Conservation (phyloP, 2,888 invertebrate genomes). For the Helobdella robusta region DNA sequence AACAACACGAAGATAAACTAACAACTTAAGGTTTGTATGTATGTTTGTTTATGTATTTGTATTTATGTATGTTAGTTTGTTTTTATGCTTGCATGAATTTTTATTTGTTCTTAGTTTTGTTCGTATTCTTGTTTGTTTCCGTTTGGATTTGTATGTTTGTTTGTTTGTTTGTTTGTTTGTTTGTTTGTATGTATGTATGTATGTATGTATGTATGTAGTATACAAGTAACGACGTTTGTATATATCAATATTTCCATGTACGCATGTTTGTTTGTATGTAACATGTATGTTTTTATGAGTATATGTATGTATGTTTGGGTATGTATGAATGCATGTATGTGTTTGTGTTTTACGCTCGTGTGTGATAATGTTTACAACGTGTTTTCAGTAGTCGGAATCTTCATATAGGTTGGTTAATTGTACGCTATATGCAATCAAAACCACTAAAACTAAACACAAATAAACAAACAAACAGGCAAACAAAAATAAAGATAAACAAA, state of each 20-base stretch:
- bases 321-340: constrained; percentile 1
- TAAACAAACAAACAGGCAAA: too few relatives aligned
- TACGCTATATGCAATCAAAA: too few relatives aligned
- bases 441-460: too few relatives aligned
- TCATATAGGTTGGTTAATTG: too few relatives aligned
- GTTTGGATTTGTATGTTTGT: not conserved
- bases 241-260: not conserved
- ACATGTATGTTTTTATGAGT: not conserved
- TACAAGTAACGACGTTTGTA: not conserved
- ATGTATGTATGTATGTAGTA: constrained; percentile 9
- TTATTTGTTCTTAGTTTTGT: not conserved
- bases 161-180: not conserved
- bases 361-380: too few relatives aligned
- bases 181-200: not conserved
- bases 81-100: not conserved
- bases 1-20: too few relatives aligned
- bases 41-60: not conserved
- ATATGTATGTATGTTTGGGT: constrained; percentile 6
- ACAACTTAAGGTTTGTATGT: too few relatives aligned
- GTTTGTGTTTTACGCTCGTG: not conserved
- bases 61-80: not conserved
- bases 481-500: too few relatives aligned
- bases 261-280: not conserved
- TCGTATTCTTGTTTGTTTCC: not conserved
- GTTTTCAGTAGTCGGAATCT: too few relatives aligned